phyloP scores from a whole-genome alignment of 92 coral and sea anemone genomes.

The Bergia sp. region DNA sequence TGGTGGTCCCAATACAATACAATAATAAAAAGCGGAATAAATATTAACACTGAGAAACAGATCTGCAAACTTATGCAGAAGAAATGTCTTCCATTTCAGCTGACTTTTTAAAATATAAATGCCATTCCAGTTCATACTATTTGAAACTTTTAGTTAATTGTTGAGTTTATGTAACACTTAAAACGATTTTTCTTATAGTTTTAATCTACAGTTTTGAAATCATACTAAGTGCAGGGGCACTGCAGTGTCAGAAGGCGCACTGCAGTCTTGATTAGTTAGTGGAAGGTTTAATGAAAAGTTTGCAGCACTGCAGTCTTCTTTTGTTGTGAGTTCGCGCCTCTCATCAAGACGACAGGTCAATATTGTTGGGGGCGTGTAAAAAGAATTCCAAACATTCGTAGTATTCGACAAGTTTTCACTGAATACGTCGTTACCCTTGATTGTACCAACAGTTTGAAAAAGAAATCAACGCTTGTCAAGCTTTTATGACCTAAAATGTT shows the following conservation, averaged over 20 bases:
- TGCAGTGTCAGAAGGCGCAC: background rate
- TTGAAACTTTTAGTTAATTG: background rate
- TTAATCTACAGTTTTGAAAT: background rate
- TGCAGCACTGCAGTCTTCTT: background rate
- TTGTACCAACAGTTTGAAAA: background rate
- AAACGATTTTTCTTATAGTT: no score
- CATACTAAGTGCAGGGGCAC: background rate
- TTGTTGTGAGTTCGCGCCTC: background rate
- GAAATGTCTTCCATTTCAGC: background rate
- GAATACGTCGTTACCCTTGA: background rate
- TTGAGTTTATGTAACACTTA: background rate
- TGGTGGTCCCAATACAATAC: background rate
- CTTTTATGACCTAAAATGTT: no score
- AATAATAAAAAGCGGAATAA: background rate
- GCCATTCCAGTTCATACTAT: background rate
- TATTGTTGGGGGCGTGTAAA: slow-evolving; percentile 6
- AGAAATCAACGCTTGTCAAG: background rate
- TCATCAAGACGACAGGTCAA: background rate
- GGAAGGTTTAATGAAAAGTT: background rate
- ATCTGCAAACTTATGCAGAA: background rate
- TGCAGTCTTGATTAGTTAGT: background rate
- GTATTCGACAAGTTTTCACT: background rate
- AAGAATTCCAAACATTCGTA: slow-evolving; percentile 19
- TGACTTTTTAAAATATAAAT: no score
- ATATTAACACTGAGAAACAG: background rate